Conservation (phyloP, 2,888 invertebrate genomes). For the Capitulum mitella region DNA sequence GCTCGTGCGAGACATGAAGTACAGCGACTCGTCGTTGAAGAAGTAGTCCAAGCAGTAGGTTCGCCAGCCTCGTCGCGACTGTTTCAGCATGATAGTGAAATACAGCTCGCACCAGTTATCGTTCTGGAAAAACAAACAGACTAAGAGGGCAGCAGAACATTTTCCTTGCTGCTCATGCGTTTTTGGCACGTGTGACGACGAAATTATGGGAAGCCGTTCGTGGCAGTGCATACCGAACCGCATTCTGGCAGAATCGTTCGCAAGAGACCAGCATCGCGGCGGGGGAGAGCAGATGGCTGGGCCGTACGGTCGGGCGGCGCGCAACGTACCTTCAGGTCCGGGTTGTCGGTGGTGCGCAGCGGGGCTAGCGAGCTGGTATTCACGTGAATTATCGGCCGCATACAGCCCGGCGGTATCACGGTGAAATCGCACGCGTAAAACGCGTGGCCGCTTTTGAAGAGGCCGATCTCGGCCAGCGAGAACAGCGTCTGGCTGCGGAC, state of each 20-base stretch:
- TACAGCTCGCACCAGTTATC: not conserved
- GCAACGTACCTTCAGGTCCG: not conserved
- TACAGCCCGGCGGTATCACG: not conserved
- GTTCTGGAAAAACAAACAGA: not conserved
- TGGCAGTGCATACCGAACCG: no score
- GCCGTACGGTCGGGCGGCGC: not conserved
- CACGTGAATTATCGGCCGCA: not conserved
- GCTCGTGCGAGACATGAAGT: not conserved
- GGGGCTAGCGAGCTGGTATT: not conserved
- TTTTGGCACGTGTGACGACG: no score
- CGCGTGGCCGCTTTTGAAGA: not conserved
- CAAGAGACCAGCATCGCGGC: no score
- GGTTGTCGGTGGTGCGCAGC: not conserved
- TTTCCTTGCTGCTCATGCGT: no score
- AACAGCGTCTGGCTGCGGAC: not conserved
- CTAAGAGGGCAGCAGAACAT: not conserved
- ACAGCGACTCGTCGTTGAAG: not conserved
- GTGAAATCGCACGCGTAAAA: slow-evolving; percentile 4
- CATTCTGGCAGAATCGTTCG: no score
- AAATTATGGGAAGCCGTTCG: no score
- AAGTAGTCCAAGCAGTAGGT: slow-evolving; percentile 7
- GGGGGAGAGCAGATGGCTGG: no score
- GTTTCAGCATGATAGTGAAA: not conserved
- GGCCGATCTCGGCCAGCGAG: not conserved
- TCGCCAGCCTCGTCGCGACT: not conserved